Evolutionary conservation across 2,888 invertebrate species (phyloP), one percentile per base, ranked within the genome.

Genomic region (Merodon equestris): DNA sequence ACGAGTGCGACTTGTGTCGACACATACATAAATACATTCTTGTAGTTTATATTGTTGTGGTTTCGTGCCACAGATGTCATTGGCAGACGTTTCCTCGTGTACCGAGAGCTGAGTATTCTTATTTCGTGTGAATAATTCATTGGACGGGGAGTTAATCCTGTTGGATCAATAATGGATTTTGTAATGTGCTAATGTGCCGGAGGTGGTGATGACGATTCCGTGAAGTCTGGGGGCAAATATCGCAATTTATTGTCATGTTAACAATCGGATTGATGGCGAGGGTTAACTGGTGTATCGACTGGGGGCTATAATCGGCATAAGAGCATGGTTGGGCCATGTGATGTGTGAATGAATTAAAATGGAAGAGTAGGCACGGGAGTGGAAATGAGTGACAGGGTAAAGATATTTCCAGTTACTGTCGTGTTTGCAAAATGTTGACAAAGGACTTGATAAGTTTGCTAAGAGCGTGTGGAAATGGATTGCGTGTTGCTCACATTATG

Each of bases 51-150:
- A 64, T 77, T 67, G 72, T 51, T 72, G 67, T 70, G 79, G 68
- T 74, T 51, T 70, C 64, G 57, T 64, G 64, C 64, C 68, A 60
- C 79, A 79, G 68, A 70, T 79, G 79, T 79, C 74, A 74, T 64
- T 64, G 54, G 64, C 79, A 74, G 79, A 74, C 63, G 56, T 57
- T 63, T 64, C 48, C 56, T 64, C 57, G 68, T 68, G 53, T 61
- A 27, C 27, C 38, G 17, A 38, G 38, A 36, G 34, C n/a, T 17
- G 75, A 58, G 64, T 70, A 54, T 56, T 40, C 18, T 56, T 57
- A 57, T 61, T 72, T 47, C 17, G 15, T 58, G 51, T 72, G 72
- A 67, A 72, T 73, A 73, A 67, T 67, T 77, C 61, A 77, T 67
- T 73, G 67, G 63, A 5, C 50, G 57, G 67, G 61, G 73, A 77